phyloP scores from a whole-genome alignment of 1,140 invertebrate species.

The Bombus vancouverensis region DNA sequence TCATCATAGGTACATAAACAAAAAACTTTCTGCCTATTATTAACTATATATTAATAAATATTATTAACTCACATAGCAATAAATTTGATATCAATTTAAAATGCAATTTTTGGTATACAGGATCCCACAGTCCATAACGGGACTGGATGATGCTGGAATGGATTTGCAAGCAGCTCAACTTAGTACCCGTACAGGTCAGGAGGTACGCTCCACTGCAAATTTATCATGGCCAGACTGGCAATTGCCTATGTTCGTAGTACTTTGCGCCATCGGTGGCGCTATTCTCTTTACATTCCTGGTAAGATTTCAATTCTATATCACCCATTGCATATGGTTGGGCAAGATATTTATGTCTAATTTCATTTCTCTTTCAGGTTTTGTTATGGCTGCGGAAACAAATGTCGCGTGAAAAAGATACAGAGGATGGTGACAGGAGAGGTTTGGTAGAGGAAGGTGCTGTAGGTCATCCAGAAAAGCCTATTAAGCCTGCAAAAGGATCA shows the following conservation, averaged over 20 bases:
- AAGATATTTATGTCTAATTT: not conserved
- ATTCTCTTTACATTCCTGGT: slow-evolving; percentile 82
- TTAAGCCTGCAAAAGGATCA: slow-evolving; percentile 70
- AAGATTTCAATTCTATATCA: slow-evolving; percentile 32
- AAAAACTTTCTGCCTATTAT: not conserved
- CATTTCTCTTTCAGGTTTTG: slow-evolving; percentile 73
- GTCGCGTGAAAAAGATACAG: slow-evolving; percentile 82
- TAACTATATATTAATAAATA: not conserved
- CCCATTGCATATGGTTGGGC: no score
- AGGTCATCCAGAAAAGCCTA: slow-evolving; percentile 69
- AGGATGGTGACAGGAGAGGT: slow-evolving; percentile 79
- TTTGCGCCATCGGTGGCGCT: slow-evolving; percentile 79
- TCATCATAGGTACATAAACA: slow-evolving; percentile 75
- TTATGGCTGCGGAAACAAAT: slow-evolving; percentile 83
- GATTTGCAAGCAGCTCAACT: slow-evolving; percentile 80
- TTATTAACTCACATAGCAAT: not conserved
- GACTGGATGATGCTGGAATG: slow-evolving; percentile 83
- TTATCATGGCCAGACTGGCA: slow-evolving; percentile 81
- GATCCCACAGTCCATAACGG: slow-evolving; percentile 80
- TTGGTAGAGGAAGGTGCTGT: slow-evolving; percentile 79
- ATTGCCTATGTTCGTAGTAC: slow-evolving; percentile 77
- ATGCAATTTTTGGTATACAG: slow-evolving; percentile 57
- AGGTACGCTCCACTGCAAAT: slow-evolving; percentile 74
- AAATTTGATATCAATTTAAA: slow-evolving; percentile 1
- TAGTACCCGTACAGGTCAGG: slow-evolving; percentile 75